phyloP scores from a whole-genome alignment of 2,797 vertebrate species.

The Ciconia nigra region DNA sequence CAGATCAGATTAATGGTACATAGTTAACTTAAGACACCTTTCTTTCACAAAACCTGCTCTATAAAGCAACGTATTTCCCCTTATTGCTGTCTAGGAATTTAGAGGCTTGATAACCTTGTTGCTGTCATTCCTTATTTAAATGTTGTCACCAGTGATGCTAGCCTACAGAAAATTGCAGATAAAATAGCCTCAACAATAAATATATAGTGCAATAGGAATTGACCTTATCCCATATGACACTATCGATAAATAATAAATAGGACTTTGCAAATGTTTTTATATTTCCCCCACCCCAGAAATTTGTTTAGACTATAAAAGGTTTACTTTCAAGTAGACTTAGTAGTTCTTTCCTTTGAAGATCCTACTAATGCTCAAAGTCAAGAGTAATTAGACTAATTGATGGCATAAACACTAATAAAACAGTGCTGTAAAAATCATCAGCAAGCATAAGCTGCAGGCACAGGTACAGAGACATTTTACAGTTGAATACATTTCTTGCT shows the following conservation, averaged over 20 bases:
- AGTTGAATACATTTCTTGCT: not conserved
- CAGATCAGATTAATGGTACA: constrained; percentile 67
- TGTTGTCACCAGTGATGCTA: not conserved
- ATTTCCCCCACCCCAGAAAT: constrained; percentile 1
- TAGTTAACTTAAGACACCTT: constrained; percentile 45
- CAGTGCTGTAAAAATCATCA: constrained; percentile 16
- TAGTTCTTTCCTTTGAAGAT: constrained; percentile 47
- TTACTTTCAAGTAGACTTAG: constrained; percentile 36
- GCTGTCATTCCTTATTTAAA: not conserved
- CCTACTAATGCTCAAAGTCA: constrained; percentile 54
- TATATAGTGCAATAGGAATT: not conserved
- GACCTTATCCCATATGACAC: not conserved
- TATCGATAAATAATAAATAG: not conserved
- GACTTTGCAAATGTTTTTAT: not conserved
- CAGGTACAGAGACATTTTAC: constrained; percentile 12
- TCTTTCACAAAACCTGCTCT: constrained; percentile 43
- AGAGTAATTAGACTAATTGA: constrained; percentile 61
- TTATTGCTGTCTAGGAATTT: constrained; percentile 30
- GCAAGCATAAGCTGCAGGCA: not conserved
- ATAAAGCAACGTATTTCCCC: constrained; percentile 46
- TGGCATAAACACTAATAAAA: constrained; percentile 62
- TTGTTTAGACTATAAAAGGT: constrained; percentile 18
- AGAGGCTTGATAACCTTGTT: not conserved
- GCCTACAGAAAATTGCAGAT: not conserved
- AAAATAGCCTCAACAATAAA: not conserved